Conservation (phyloP, 2,797 vertebrate species). For the Distichodus sexfasciatus region DNA sequence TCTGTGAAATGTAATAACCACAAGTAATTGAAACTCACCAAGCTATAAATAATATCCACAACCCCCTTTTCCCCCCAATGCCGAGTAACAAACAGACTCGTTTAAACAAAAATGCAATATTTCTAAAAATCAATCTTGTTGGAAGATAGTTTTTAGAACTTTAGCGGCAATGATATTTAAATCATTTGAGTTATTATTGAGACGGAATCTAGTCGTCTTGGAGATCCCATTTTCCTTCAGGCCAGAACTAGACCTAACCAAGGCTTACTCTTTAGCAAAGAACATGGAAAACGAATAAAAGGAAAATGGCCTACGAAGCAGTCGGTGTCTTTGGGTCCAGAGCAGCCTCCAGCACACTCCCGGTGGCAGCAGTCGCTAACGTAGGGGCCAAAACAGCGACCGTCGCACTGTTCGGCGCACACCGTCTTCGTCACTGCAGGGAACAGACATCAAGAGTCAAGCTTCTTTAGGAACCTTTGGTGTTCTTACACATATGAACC, state of each 20-base stretch:
- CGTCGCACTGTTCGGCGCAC: slow-evolving; percentile 96
- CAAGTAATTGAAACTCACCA: slow-evolving; percentile 67
- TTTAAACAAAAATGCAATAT: too few relatives aligned
- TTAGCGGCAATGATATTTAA: too few relatives aligned
- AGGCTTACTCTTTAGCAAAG: too few relatives aligned
- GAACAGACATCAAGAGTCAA: neutral
- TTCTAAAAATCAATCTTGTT: too few relatives aligned
- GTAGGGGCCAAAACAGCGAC: slow-evolving; percentile 91
- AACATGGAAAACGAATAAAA: neutral
- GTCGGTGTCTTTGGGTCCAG: slow-evolving; percentile 92
- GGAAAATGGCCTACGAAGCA: slow-evolving; percentile 45
- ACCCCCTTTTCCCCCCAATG: slow-evolving; percentile 50
- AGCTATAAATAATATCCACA: slow-evolving; percentile 65
- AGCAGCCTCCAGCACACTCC: slow-evolving; percentile 94
- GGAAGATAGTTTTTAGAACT: too few relatives aligned
- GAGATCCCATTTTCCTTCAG: too few relatives aligned
- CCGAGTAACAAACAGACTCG: neutral
- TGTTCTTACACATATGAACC: too few relatives aligned
- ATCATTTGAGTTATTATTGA: too few relatives aligned
- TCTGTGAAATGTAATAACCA: slow-evolving; percentile 42
- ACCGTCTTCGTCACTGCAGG: slow-evolving; percentile 88
- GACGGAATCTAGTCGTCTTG: too few relatives aligned
- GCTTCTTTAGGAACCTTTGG: too few relatives aligned
- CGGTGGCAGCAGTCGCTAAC: slow-evolving; percentile 96
- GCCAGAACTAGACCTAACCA: too few relatives aligned